Evolutionary conservation across 2,113 vertebrate genomes (phyloP), one percentile per base, ranked within the genome.

Genomic region (Gasterosteus nipponicus): DNA sequence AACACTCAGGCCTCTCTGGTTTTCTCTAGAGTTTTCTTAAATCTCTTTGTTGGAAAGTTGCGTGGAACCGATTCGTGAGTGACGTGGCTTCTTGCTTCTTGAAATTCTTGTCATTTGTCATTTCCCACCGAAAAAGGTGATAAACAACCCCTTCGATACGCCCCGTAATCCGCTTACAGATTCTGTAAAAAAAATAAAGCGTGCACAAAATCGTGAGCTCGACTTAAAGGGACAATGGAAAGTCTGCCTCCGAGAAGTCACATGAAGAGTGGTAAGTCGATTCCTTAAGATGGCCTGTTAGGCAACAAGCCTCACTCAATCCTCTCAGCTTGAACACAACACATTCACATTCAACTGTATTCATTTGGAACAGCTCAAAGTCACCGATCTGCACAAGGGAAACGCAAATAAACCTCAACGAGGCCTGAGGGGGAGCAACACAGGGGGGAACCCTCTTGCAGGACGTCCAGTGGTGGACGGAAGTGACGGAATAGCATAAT

Each of bases 141-240:
- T 44, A 69, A 87, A 89, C 77, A 84, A 70, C 58, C 51, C 53
- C 35, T 38, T 7, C 35, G 35, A 65, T 61, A 60, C 61, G 53
- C 47, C 26, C 60, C 42, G 2, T 84, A 88, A 91, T 90, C 88
- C 83, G 77, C 80, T 92, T 83, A 86, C 18, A 72, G 69, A 78
- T 12, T 62, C 68, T 78, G 69, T 53, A 74, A 81, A 26, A 58
- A 35, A 4, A 82, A 87, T 59, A 84, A 80, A 74, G 57, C 31
- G 56, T 73, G 62, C 51, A 68, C 64, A 73, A 85, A 59, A 69
- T 11, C 22, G 51, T 73, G 53, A 63, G 51, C 33, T 73, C 63
- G 49, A 65, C 38, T 78, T 81, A 79, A 41, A 56, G 69, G 62
- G 63, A 68, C 70, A 73, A 88, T 68, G 65, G 72, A 82, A 89